Evolutionary conservation across 2,888 invertebrate genomes (phyloP), one percentile per base, ranked within the genome.

Genomic region (Salticus scenicus): DNA sequence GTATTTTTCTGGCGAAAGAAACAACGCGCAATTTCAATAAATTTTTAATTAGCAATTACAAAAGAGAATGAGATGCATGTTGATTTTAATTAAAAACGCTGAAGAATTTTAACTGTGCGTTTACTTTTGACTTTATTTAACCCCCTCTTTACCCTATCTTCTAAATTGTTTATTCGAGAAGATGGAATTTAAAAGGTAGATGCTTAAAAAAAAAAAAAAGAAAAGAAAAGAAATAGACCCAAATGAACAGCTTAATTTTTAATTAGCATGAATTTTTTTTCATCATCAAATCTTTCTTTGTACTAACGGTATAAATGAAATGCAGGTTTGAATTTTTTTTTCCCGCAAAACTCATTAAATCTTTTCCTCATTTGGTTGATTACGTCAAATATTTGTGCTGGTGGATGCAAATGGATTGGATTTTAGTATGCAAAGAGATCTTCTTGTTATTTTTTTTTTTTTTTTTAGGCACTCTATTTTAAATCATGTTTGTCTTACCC

Each of bases 161-260:
- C 64, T 67, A 73, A 84, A 84, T 78, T 84, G 84, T 84, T 84
- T 84, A 70, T 73, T 73, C 72, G 76, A 57, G 42, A 57, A 28
- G 37, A 27, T 27, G 78, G 84, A 84, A 84, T 84, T 78, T 47
- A 84, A n/a, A 78, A 79, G 78, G 78, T 78, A 57, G 41, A 31
- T 67, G 14, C 66, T 33, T 20, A 27, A 69, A 70, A 63, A 74
- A 4, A 37, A 37, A 37, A 73, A 74, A 70, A 74, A 63, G 70
- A 4, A 37, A 37, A 37, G 69, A 74, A 70, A 74, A 78, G 57
- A 63, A 63, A 67, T 42, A 27, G 73, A 84, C 69, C 78, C 74
- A 84, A 84, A 78, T 84, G 84, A 84, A 78, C 84, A 84, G 84
- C 84, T 84, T 84, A 84, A 84, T 84, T 84, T 84, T 84, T 84